Conservation (phyloP, 2,888 invertebrate species). For the Brachyopa scutellaris region DNA sequence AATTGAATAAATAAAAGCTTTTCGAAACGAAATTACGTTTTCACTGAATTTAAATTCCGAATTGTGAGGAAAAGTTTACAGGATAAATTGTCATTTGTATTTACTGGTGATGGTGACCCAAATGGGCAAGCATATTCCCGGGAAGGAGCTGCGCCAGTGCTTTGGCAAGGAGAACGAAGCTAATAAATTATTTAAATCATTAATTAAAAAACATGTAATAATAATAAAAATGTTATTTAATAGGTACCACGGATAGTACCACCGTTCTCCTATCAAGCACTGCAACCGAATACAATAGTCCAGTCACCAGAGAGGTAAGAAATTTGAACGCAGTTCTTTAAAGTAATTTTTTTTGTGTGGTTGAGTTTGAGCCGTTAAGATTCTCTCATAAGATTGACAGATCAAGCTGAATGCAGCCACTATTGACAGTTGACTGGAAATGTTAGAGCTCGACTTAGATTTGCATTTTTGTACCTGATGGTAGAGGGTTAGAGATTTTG, state of each 20-base stretch:
- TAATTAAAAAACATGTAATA: no score
- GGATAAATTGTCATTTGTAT: slow-evolving; percentile 33
- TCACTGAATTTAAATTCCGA: slow-evolving; percentile 53
- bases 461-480: no score
- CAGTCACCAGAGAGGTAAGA: slow-evolving; percentile 78
- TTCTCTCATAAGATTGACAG: no score
- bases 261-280: slow-evolving; percentile 80
- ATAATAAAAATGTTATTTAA: no score
- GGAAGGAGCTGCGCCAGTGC: slow-evolving; percentile 45
- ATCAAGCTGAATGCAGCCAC: no score
- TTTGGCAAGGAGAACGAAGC: slow-evolving; percentile 42
- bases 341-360: no score
- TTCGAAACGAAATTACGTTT: slow-evolving; percentile 31
- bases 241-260: slow-evolving; percentile 78
- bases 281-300: slow-evolving; percentile 79
- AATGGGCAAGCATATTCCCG: slow-evolving; percentile 55
- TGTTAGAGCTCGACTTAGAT: no score
- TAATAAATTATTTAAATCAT: background rate
- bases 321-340: no score
- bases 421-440: no score
- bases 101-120: slow-evolving; percentile 19
- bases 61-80: slow-evolving; percentile 15
- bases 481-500: no score
- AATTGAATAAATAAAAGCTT: slow-evolving; percentile 40
- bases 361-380: no score